These are phyloP conservation scores for Chelonus insularis DNA, from an alignment of 1,140 invertebrate species.

Conservation along the genomic window DNA sequence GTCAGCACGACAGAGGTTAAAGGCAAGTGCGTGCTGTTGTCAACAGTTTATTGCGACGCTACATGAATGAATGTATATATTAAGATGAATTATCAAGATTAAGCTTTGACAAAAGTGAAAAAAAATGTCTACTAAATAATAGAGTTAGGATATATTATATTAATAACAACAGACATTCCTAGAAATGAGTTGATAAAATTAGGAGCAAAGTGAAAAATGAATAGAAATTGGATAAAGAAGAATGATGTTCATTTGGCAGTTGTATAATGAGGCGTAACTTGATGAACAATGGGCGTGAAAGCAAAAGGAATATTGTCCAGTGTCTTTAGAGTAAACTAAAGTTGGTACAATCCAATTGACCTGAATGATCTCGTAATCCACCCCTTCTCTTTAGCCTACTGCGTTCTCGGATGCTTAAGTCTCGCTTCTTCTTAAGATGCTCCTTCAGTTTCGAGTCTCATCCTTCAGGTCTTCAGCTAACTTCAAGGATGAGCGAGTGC, in stretches of 20 bases:
- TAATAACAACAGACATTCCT: no score
- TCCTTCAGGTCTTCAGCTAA: conserved; percentile 7
- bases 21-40: conserved; percentile 33
- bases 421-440: neutral
- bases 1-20: conserved; percentile 30
- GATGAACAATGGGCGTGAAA: neutral
- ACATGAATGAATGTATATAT: no score
- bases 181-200: no score
- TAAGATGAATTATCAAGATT: no score
- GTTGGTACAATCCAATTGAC: conserved; percentile 46
- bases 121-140: no score
- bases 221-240: neutral
- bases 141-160: no score
- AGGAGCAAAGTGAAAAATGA: no score
- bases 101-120: no score
- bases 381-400: conserved; percentile 14
- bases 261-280: neutral
- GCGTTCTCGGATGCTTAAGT: neutral
- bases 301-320: neutral
- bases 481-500: conserved; percentile 11
- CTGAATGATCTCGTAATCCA: conserved; percentile 29
- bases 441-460: neutral
- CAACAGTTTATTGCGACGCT: conserved; percentile 31
- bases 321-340: conserved; percentile 32
- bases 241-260: neutral